A percentile compares a stretch with the other conserved stretches of the same genome.
These are phyloP conservation scores for Stichopus horrens DNA, from an alignment of 53 echinoderm and acorn worm species.

Conservation along the genomic window DNA sequence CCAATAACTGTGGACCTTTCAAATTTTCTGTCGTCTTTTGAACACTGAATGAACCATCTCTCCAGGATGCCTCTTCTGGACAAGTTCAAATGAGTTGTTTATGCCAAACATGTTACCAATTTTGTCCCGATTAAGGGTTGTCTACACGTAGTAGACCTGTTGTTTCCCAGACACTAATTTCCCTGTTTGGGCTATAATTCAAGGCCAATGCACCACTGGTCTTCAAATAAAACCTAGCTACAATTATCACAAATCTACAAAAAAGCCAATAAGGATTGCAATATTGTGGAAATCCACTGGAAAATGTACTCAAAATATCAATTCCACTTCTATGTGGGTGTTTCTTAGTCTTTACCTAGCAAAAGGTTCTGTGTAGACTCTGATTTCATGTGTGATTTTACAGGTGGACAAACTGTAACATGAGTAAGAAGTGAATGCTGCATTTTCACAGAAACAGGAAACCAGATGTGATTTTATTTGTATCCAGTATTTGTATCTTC, in stretches of 20 bases:
- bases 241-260: too few relatives aligned
- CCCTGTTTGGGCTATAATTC: background rate
- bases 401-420: constrained; percentile 2
- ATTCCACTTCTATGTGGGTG: too few relatives aligned
- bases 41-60: background rate
- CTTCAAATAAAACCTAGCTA: background rate
- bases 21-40: constrained; percentile 25
- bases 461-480: constrained; percentile 2
- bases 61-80: constrained; percentile 4
- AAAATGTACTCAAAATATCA: too few relatives aligned
- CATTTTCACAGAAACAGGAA: constrained; percentile 2
- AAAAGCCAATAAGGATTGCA: too few relatives aligned
- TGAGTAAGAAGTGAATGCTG: background rate
- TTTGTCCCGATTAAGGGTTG: background rate
- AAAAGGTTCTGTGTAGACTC: background rate
- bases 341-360: too few relatives aligned
- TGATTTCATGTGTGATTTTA: background rate
- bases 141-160: background rate
- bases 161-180: background rate
- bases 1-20: too few relatives aligned
- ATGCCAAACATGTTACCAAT: background rate
- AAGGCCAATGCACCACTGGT: background rate
- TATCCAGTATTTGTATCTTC: background rate
- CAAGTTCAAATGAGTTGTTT: background rate
- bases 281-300: too few relatives aligned